Evolutionary conservation across 2,797 vertebrate genomes (phyloP).

Genomic region (Xiphophorus birchmanni): DNA sequence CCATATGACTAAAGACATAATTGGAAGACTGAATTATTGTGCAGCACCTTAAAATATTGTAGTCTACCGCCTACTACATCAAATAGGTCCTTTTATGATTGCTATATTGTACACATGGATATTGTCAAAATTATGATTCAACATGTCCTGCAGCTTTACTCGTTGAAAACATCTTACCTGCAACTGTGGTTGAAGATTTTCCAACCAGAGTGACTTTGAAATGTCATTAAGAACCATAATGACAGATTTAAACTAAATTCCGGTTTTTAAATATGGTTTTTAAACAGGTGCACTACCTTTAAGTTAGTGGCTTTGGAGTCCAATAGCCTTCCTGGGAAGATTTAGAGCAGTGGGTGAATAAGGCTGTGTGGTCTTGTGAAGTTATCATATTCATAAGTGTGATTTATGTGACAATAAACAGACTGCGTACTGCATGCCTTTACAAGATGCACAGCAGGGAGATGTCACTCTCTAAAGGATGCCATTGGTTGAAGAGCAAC

Average conservation of each 20-base stretch:
- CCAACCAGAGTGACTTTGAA: constrained; percentile 52
- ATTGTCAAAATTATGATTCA: background rate
- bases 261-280: constrained; percentile 29
- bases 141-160: background rate
- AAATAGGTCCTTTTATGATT: background rate
- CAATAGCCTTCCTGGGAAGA: constrained; percentile 40
- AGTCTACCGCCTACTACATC: background rate
- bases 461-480: background rate
- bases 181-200: no score
- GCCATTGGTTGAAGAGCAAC: constrained; percentile 1
- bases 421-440: background rate
- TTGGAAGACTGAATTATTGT: background rate
- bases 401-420: constrained; percentile 26
- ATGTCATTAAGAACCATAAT: constrained; percentile 47
- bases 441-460: background rate
- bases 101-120: background rate
- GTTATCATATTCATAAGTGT: constrained; percentile 28
- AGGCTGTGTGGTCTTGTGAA: constrained; percentile 36
- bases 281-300: constrained; percentile 57
- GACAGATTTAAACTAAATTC: constrained; percentile 45
- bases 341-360: constrained; percentile 26
- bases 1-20: background rate
- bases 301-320: constrained; percentile 23
- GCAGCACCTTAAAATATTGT: background rate
- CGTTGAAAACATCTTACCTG: constrained; percentile 46